phyloP scores from a whole-genome alignment of 2,797 vertebrate genomes.

The Petrocephalus schoutedeni region DNA sequence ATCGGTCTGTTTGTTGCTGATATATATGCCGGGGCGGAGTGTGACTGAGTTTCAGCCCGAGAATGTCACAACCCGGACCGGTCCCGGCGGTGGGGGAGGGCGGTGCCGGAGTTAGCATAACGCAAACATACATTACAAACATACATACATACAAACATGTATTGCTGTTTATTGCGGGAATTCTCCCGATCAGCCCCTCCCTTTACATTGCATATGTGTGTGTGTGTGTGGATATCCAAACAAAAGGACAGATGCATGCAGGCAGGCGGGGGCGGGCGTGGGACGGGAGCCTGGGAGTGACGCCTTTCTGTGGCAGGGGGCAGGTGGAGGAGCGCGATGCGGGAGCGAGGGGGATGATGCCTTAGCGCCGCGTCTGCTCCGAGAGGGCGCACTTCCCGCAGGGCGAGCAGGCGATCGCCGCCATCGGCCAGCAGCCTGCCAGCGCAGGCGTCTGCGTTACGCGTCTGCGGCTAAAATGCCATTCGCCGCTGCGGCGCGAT shows the following conservation, averaged over 20 bases:
- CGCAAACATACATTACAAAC: neutral
- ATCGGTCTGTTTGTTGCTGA: neutral
- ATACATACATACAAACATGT: neutral
- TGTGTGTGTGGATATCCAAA: neutral
- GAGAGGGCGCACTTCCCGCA: neutral
- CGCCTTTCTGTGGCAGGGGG: constrained; percentile 27
- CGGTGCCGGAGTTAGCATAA: neutral
- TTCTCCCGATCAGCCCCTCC: neutral
- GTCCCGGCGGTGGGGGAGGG: neutral
- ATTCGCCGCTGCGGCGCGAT: constrained; percentile 37
- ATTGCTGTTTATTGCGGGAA: neutral
- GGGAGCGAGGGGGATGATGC: neutral
- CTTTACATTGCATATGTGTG: neutral
- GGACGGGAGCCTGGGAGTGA: constrained; percentile 36
- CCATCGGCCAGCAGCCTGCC: neutral
- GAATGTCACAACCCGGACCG: neutral
- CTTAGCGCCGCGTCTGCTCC: neutral
- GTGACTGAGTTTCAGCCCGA: neutral
- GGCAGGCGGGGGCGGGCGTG: constrained; percentile 13
- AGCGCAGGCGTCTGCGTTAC: constrained; percentile 40
- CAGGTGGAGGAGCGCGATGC: constrained; percentile 35
- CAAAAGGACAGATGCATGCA: neutral
- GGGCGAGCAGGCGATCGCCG: neutral
- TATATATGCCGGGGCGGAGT: neutral
- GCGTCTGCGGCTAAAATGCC: constrained; percentile 46